phyloP scores from a whole-genome alignment of 2,888 invertebrate species.

The Theodoxus fluviatilis region DNA sequence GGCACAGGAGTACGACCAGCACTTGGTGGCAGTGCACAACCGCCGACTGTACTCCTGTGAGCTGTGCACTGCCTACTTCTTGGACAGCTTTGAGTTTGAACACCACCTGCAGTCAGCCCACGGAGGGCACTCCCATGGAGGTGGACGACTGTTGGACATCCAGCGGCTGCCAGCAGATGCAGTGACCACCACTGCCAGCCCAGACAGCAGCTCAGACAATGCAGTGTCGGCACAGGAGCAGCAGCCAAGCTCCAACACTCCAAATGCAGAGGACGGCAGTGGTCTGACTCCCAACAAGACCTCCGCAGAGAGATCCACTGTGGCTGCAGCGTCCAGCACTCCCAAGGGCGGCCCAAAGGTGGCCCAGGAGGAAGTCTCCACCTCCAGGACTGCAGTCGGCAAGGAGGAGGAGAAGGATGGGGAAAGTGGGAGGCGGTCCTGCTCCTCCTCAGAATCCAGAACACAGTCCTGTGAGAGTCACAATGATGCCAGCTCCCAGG shows the following conservation, averaged over 20 bases:
- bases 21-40: conserved; percentile 28
- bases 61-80: no score
- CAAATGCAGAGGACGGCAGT: no score
- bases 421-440: conserved; percentile 25
- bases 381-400: background rate
- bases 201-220: conserved; percentile 51
- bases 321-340: conserved; percentile 1
- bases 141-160: conserved; percentile 17
- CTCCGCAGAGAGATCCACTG: background rate
- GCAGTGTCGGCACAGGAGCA: conserved; percentile 11
- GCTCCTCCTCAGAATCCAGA: conserved; percentile 27
- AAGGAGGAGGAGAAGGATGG: conserved; percentile 30
- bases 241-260: conserved; percentile 21
- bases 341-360: background rate
- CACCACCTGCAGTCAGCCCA: background rate
- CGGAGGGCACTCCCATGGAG: background rate
- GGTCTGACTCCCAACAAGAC: background rate
- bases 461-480: conserved; percentile 27
- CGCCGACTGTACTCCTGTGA: conserved; percentile 9
- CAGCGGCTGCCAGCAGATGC: conserved; percentile 43
- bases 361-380: background rate
- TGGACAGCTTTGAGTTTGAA: background rate
- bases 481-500: conserved; percentile 19
- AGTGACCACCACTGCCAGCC: conserved; percentile 44
- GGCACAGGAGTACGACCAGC: conserved; percentile 27